Base-by-base conservation (phyloP, 2,797 vertebrate genomes). In the Gila robusta region DNA sequence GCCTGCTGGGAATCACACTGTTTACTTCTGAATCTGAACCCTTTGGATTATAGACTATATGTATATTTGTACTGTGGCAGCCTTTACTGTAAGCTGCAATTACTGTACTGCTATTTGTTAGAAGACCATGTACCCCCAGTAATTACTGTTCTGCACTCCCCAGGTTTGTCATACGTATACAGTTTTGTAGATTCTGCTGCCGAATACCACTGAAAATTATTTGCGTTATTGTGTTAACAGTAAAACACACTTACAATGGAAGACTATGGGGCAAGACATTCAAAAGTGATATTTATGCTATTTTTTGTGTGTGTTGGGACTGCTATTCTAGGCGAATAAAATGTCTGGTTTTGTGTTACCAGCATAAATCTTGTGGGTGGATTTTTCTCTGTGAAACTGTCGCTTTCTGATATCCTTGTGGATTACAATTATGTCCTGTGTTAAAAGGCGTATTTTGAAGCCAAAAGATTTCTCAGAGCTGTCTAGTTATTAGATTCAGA, bases 1-100 rank as follows among this genome's bases (percentile, higher is more conserved):
- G 91, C 9, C 9, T 56, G 16, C 89, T 88, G 86, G 91, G 88
- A 91, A 89, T 82, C 41, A 71, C 23, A 41, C 17, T 76, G 32
- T 77, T 81, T 81, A 82, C 17, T 73, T 41, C 37, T 54, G 23
- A 81, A 70, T 39, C 17, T 54, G 32, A 81, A 54, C 35, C 5
- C 16, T 59, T 82, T 41, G 49, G 21, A 26, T 32, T 21, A 47
- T 66, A 71, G 16, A 41, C 80, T 81, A 52, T 12, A 62, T 79
- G 59, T 59, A n/a, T 59, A 79, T 80, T 66, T 67, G 59, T 32
- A 80, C 62, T 47, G 26, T 21, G 11, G 35, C 17, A 1, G 39
- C 10, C 47, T 52, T 16, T n/a, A 37, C 79, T 54, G 64, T 70
- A 66, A 81, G 32, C 79, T 82, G 21, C 35, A 70, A 69, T 81